Evolutionary conservation across 2,888 invertebrate genomes (phyloP), one percentile per base, ranked within the genome.

Genomic region (Polydrusus cervinus): DNA sequence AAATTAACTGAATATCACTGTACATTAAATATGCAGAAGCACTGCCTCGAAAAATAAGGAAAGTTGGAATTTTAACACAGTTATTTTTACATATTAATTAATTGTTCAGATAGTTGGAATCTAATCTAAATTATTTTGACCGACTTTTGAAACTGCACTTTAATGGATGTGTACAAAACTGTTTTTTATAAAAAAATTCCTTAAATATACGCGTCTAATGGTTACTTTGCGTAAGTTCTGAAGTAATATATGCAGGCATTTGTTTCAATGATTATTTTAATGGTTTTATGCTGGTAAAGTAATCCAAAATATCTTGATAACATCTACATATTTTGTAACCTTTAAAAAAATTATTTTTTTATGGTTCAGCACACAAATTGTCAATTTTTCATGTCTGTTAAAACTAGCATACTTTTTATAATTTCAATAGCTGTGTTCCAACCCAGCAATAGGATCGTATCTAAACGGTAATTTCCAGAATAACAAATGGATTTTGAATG

Each of bases 101-200:
- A 53, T 53, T n/a, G 18, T 51, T 53, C n/a, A 30, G 53, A 53
- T 30, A 53, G n/a, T 13, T 30, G 3, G n/a, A 53, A 51, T 51
- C 10, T 51, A 51, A 53, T 53, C 53, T 53, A n/a, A 53, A 53
- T 53, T 53, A 30, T 30, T 53, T 30, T 53, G 53, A 53, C 53
- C 53, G 53, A 53, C 25, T 53, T 53, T 25, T 25, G 25, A 30
- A 53, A 25, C 53, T 10, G 20, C 30, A 47, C 9, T 53, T 53
- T 53, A 53, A 53, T 53, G n/a, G 53, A 25, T 53, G 53, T 53
- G 14, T 53, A 25, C 25, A 30, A 53, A 13, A 20, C 43, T 47
- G n/a, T 20, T 53, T n/a, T 30, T 53, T 53, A 25, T 3, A 3
- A 9, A 11, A 53, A n/a, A 25, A n/a, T 25, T n/a, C 9, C n/a